phyloP scores from a whole-genome alignment of 2,113 vertebrate species.

The Neoarius graeffei region DNA sequence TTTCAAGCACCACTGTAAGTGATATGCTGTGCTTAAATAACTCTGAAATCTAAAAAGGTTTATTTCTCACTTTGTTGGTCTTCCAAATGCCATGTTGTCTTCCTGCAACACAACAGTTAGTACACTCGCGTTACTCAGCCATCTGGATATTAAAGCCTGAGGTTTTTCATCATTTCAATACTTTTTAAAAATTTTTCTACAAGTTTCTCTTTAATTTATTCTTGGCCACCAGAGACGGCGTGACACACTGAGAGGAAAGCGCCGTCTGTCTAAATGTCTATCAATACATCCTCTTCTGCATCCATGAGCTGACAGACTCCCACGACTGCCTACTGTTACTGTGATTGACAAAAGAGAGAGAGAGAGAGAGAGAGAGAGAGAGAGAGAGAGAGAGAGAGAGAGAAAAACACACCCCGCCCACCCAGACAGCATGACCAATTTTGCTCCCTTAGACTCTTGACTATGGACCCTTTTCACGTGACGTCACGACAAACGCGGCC shows the following conservation, averaged over 20 bases:
- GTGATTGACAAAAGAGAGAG: not conserved
- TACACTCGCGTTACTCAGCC: not conserved
- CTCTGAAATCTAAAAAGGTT: not conserved
- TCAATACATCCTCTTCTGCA: not conserved
- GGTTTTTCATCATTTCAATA: not conserved
- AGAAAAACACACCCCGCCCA: not conserved
- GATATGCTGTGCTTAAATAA: too few species aligned
- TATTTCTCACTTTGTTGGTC: constrained; percentile 91
- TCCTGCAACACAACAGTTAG: constrained; percentile 74
- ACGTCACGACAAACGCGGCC: too few species aligned
- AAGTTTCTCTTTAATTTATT: not conserved
- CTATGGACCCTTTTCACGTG: too few species aligned
- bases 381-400: too few species aligned
- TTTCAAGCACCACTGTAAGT: too few species aligned
- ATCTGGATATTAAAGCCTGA: not conserved
- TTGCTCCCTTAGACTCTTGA: not conserved
- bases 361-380: too few species aligned
- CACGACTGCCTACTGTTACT: not conserved
- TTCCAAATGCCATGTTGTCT: constrained; percentile 99
- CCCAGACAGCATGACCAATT: not conserved
- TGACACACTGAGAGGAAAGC: too few species aligned
- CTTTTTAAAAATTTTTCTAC: not conserved
- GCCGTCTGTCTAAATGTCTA: too few species aligned
- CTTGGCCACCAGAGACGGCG: too few species aligned
- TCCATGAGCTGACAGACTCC: not conserved